Base-by-base conservation (phyloP, 2,113 vertebrate species). In the Cardinalis cardinalis region DNA sequence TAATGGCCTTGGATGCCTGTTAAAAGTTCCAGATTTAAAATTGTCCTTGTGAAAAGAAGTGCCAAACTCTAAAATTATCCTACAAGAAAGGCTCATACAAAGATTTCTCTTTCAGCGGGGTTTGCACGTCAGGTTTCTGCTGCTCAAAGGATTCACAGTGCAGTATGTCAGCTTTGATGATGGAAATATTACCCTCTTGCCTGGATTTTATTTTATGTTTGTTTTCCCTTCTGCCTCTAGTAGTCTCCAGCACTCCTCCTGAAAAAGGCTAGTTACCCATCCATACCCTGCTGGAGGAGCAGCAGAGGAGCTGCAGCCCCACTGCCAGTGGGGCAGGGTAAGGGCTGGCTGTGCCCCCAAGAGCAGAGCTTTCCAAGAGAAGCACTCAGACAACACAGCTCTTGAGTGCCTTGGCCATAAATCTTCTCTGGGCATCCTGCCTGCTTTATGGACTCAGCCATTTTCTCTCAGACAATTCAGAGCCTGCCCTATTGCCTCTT, bases 21-120 rank as follows among this genome's bases (percentile, higher is more conserved):
- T 61, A 80, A 84, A 81, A 49, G 71, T 90, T 94, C 76, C 76
- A 81, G 61, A 56, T 88, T 95, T 60, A 64, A 95, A 93, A 71
- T 5, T 41, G 44, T 38, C 56, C 36, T 20, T 13, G 18, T 68
- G 60, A 84, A 84, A 84, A 89, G 56, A 74, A 91, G 68, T 73
- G 82, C 46, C 3, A 4, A 73, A 52, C 14, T 83, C 92, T 91
- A 88, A 91, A 89, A 79, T 85, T 68, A 74, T 83, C 60, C 75
- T 49, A 6, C 0, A 0, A 80, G 65, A 65, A 91, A 75, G n/a
- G 19, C n/a, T 70, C 25, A 2, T 9, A 48, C n/a, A 88, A 66
- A 64, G 76, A 53, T 88, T 88, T 64, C 53, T 81, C 69, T 94
- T 95, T 93, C 73, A 69, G 7, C 1, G 0, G 16, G 18, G n/a